A percentile compares a stretch with the other conserved stretches of the same genome.
phyloP scores from a whole-genome alignment of 2,888 invertebrate species.

The Sericinus montela region DNA sequence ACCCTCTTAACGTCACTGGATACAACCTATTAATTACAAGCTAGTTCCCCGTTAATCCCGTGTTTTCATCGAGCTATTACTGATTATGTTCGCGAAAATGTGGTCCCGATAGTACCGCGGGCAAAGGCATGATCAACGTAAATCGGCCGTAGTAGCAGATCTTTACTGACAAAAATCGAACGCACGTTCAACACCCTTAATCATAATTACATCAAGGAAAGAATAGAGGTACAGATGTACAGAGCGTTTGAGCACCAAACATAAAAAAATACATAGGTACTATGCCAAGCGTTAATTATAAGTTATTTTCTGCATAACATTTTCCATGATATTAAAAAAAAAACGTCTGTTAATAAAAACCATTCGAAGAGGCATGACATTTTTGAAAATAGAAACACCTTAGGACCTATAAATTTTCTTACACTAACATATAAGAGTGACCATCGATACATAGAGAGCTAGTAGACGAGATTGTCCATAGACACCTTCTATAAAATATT shows the following conservation, averaged over 20 bases:
- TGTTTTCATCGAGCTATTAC: too few relatives aligned
- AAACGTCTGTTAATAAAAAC: neutral
- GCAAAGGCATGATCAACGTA: neutral
- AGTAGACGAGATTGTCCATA: constrained; percentile 1
- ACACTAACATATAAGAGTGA: constrained; percentile 12
- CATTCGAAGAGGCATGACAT: neutral
- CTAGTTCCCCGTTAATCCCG: too few relatives aligned
- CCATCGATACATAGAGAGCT: constrained; percentile 30
- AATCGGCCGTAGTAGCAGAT: neutral
- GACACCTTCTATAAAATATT: neutral
- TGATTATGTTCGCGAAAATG: too few relatives aligned
- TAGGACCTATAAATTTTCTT: constrained; percentile 11
- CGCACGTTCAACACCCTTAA: neutral
- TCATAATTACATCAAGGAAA: neutral
- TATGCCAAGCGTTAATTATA: neutral
- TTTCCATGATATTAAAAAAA: neutral
- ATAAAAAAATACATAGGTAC: neutral
- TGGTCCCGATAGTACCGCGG: too few relatives aligned
- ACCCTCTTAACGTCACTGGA: too few relatives aligned
- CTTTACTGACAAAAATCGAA: neutral
- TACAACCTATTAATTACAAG: too few relatives aligned
- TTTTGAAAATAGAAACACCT: neutral
- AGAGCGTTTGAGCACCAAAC: neutral
- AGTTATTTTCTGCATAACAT: too few relatives aligned
- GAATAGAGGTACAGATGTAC: neutral